These are phyloP conservation scores for Sciurus vulgaris DNA, from an alignment of 2,797 vertebrate species.

Conservation along the genomic window DNA sequence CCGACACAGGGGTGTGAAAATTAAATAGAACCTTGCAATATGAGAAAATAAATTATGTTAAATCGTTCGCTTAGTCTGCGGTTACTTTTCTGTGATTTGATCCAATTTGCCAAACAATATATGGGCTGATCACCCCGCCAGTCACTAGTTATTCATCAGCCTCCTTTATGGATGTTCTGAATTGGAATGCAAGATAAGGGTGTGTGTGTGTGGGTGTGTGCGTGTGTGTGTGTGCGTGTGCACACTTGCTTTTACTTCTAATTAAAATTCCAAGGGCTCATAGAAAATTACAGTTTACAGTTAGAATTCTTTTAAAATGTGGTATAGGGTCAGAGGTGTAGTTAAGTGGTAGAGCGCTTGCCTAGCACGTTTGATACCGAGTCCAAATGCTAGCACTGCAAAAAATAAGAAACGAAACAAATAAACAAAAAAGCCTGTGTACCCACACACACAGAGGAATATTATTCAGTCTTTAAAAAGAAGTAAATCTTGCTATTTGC, in stretches of 20 bases:
- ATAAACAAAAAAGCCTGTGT: background rate
- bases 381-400: background rate
- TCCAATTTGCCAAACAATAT: constrained; percentile 4
- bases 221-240: too few species aligned
- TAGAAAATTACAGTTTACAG: constrained; percentile 5
- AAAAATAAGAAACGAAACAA: too few species aligned
- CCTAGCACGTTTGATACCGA: background rate
- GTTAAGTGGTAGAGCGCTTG: background rate
- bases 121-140: background rate
- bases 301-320: constrained; percentile 52
- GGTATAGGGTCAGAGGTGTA: background rate
- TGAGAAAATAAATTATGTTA: constrained; percentile 64
- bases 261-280: background rate
- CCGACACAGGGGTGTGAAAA: constrained; percentile 53
- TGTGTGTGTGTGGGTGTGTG: background rate
- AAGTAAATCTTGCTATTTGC: background rate
- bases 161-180: background rate
- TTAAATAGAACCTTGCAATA: constrained; percentile 53
- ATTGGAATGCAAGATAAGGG: background rate
- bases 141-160: background rate
- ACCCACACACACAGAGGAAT: background rate
- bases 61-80: constrained; percentile 25
- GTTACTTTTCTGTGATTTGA: constrained; percentile 54
- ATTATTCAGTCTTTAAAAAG: background rate
- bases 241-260: background rate